These are phyloP conservation scores for Pao palembangensis DNA, from an alignment of 2,113 vertebrate species.

Conservation along the genomic window DNA sequence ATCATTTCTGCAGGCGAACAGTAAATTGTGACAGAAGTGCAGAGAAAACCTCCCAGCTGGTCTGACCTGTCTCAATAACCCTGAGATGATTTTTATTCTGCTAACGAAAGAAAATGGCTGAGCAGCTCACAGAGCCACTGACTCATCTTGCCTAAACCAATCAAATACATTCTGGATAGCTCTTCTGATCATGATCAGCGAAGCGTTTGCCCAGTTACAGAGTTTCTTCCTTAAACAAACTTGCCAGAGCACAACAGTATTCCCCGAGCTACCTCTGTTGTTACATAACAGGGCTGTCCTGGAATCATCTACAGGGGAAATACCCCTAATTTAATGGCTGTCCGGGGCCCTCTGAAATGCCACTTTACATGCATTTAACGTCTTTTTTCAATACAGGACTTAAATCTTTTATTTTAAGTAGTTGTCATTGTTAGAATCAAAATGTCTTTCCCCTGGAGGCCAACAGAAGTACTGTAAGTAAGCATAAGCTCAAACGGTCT, in stretches of 20 bases:
- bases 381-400: background rate
- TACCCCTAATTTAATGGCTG: conserved; percentile 56
- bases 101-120: conserved; percentile 34
- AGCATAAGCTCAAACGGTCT: background rate
- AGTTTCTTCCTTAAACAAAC: conserved; percentile 57
- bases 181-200: conserved; percentile 45
- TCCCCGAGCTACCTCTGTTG: conserved; percentile 46
- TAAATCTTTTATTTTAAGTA: background rate
- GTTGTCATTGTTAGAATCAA: too few relatives aligned
- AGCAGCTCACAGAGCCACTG: conserved; percentile 57
- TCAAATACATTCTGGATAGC: conserved; percentile 37
- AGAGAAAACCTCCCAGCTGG: background rate
- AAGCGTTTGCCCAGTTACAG: conserved; percentile 46
- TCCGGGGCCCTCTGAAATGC: conserved; percentile 6
- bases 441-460: background rate
- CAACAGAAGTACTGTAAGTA: background rate
- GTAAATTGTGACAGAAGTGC: background rate
- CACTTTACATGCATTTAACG: background rate
- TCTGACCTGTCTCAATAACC: conserved; percentile 15
- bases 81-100: conserved; percentile 33
- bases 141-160: conserved; percentile 59
- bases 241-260: conserved; percentile 41
- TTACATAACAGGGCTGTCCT: conserved; percentile 67
- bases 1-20: background rate
- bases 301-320: conserved; percentile 61